These are phyloP conservation scores for Sialis fuliginosa DNA, from an alignment of 2,888 invertebrate species.

Conservation along the genomic window DNA sequence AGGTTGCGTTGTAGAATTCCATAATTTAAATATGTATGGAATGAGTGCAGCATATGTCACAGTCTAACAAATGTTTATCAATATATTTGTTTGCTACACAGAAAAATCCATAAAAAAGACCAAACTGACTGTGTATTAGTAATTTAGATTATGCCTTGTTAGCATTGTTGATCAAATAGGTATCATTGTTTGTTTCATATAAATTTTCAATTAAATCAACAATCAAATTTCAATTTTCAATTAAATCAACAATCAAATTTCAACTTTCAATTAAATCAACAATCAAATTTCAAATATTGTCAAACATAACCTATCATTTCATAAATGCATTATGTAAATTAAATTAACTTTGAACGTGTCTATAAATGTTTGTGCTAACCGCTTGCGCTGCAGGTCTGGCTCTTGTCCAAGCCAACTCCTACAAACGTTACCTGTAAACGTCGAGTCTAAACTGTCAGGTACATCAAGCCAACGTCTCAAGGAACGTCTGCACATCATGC, in stretches of 20 bases:
- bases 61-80: too few species aligned
- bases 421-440: constrained; percentile 40
- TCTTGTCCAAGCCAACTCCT: constrained; percentile 83
- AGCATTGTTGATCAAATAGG: too few species aligned
- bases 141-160: too few species aligned
- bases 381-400: constrained; percentile 48
- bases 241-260: not conserved
- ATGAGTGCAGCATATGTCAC: too few species aligned
- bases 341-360: constrained; percentile 2
- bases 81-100: too few species aligned
- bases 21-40: too few species aligned
- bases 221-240: not conserved
- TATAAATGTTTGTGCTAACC: constrained; percentile 1
- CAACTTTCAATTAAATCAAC: too few species aligned
- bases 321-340: not conserved
- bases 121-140: too few species aligned
- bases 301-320: not conserved
- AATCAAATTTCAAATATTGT: not conserved
- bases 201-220: too few species aligned
- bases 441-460: constrained; percentile 13
- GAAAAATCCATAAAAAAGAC: too few species aligned
- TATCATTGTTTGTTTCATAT: too few species aligned
- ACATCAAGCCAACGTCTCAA: constrained; percentile 40
- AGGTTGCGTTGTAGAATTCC: too few species aligned
- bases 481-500: constrained; percentile 32